Evolutionary conservation across 1,140 invertebrate species (phyloP), one percentile per base, ranked within the genome.

Genomic region (Catajapyx aquilonaris): DNA sequence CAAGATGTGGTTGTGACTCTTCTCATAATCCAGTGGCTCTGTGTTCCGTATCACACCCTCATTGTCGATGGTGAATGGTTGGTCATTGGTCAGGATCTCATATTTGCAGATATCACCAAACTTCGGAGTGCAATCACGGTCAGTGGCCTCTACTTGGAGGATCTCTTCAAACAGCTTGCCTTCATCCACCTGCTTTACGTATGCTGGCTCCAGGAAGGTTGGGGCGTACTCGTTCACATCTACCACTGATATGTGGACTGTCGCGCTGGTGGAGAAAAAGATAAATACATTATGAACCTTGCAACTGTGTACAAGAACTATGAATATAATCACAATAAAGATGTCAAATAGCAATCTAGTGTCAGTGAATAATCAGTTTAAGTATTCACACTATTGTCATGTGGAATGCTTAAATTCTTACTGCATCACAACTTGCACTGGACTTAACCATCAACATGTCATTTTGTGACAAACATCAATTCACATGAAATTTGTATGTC

Each of bases 61-160:
- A 49, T 83, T 80, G 56, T 91, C 81, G 51, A 96, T 87, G 28
- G 71, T 68, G 54, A 96, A 95, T 0, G 88, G 91, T 49, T 87
- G 80, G 50, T 84, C 79, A 20, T 69, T 68, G 1, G 81, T 87
- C 1, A 90, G 58, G 41, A 96, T 88, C 53, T 93, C 83, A 60
- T 94, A 96, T 53, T 87, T 86, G 72, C 88, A 94, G 17, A 95
- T 85, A 51, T 88, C 81, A 3, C 85, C 83, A 55, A 78, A 91
- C 43, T 85, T 76, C 10, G 81, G 78, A 2, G 86, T 90, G 52
- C 84, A 87, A 54, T 95, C 88, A 21, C 81, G 64, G 51, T 95
- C 88, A 0, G 73, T 73, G 0, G 88, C 88, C 50, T 87, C 78
- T 0, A 95, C 81, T 11, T 83, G 69, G 3, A 94, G 65, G 22